Percentiles rank a stretch among this genome's conserved stretches.
phyloP scores from a whole-genome alignment of 92 coral and sea anemone genomes.

The Palythoa grandiflora region DNA sequence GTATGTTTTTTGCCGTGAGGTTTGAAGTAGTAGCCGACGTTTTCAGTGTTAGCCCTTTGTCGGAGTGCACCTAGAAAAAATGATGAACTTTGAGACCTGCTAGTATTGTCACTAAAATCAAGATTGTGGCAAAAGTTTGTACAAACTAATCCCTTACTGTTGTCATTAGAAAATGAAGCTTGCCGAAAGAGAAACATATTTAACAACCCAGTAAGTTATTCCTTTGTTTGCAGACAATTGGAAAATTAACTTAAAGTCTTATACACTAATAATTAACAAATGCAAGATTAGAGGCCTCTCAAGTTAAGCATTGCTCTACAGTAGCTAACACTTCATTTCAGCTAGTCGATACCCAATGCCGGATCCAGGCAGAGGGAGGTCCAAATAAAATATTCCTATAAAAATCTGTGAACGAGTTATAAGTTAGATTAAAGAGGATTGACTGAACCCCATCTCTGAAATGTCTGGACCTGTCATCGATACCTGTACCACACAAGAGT shows the following conservation, averaged over 20 bases:
- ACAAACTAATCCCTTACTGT: neutral
- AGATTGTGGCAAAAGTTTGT: too few relatives aligned
- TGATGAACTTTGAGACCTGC: too few relatives aligned
- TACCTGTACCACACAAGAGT: slow-evolving; percentile 17
- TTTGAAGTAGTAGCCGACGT: neutral
- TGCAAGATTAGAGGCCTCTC: slow-evolving; percentile 16
- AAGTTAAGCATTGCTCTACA: slow-evolving; percentile 5
- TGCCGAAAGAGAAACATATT: neutral
- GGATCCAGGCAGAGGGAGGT: slow-evolving; percentile 10
- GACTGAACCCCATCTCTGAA: slow-evolving; percentile 1
- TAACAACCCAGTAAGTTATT: neutral
- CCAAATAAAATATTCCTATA: neutral
- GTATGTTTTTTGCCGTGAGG: too few relatives aligned
- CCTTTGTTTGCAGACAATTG: slow-evolving; percentile 16
- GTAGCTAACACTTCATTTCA: neutral
- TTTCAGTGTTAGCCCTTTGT: neutral
- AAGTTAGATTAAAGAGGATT: neutral
- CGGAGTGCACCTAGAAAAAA: too few relatives aligned
- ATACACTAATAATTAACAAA: slow-evolving; percentile 21
- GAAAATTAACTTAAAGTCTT: slow-evolving; percentile 22
- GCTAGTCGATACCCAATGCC: slow-evolving; percentile 12
- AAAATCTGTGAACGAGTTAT: neutral
- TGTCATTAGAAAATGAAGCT: slow-evolving; percentile 28
- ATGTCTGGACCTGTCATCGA: slow-evolving; percentile 22
- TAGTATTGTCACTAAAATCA: too few relatives aligned